Evolutionary conservation across 1,140 invertebrate genomes (phyloP).

Genomic region (Formica exsecta): DNA sequence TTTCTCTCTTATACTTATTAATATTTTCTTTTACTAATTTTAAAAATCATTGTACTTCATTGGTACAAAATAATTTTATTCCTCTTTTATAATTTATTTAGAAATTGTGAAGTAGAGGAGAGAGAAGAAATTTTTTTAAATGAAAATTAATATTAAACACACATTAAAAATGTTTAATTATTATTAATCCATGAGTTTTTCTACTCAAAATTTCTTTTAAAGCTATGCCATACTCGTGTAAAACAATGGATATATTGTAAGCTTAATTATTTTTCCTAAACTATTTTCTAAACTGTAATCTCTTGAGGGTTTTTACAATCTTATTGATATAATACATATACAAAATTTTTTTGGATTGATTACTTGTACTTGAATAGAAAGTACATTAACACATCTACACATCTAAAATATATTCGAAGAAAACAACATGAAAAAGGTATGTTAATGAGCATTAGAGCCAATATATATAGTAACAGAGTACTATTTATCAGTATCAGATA

Average conservation of each 20-base stretch:
- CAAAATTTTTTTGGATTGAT: not conserved
- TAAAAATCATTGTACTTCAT: not conserved
- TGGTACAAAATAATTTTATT: constrained; percentile 21
- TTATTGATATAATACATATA: not conserved
- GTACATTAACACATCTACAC: not conserved
- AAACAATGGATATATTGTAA: not conserved
- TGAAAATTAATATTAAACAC: constrained; percentile 7
- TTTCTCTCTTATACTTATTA: not conserved
- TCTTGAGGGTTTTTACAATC: not conserved
- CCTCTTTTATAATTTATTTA: not conserved
- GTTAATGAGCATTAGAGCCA: not conserved
- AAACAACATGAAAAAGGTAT: constrained; percentile 5
- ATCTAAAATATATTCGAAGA: constrained; percentile 7
- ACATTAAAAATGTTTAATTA: constrained; percentile 18
- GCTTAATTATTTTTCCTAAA: not conserved
- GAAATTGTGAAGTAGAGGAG: constrained; percentile 9
- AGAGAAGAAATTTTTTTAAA: not conserved
- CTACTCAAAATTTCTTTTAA: not conserved
- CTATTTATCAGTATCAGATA: not conserved
- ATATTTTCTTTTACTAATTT: not conserved
- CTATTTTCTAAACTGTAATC: not conserved
- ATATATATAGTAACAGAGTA: not conserved
- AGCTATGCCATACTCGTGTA: not conserved
- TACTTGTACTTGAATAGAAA: constrained; percentile 32
- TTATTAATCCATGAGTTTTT: constrained; percentile 5